These are phyloP conservation scores for Anoplolepis gracilipes DNA, from an alignment of 1,140 invertebrate species.

Conservation along the genomic window DNA sequence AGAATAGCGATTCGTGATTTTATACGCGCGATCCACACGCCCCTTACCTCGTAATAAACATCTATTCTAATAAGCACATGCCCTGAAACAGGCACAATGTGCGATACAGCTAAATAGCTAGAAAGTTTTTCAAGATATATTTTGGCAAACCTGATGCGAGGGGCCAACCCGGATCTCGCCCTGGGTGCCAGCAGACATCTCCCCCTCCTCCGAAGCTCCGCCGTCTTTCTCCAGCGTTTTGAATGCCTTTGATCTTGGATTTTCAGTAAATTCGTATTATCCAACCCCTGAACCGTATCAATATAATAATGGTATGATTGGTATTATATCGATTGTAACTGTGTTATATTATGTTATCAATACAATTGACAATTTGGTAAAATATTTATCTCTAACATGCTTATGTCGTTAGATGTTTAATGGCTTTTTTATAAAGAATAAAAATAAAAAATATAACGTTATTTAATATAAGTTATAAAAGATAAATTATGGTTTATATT, in stretches of 20 bases:
- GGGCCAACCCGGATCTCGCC: slow-evolving; percentile 98
- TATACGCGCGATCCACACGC: slow-evolving; percentile 17
- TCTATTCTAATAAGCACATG: slow-evolving; percentile 74
- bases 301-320: slow-evolving; percentile 59
- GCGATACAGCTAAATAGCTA: slow-evolving; percentile 82
- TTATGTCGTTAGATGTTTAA: slow-evolving; percentile 25
- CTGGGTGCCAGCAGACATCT: slow-evolving; percentile 92
- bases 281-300: slow-evolving; percentile 82
- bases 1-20: neutral
- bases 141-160: slow-evolving; percentile 93
- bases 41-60: slow-evolving; percentile 26
- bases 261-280: slow-evolving; percentile 85
- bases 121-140: slow-evolving; percentile 78
- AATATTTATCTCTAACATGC: slow-evolving; percentile 71
- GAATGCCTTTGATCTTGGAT: slow-evolving; percentile 83
- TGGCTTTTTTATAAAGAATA: slow-evolving; percentile 45
- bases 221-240: slow-evolving; percentile 86
- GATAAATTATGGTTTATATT: too few species aligned
- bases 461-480: too few species aligned
- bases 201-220: slow-evolving; percentile 85
- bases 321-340: too few species aligned
- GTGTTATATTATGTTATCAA: slow-evolving; percentile 73
- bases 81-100: slow-evolving; percentile 82
- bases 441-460: slow-evolving; percentile 26
- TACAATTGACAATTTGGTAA: slow-evolving; percentile 66